phyloP scores from a whole-genome alignment of 2,113 vertebrate species.

The Perccottus glenii region DNA sequence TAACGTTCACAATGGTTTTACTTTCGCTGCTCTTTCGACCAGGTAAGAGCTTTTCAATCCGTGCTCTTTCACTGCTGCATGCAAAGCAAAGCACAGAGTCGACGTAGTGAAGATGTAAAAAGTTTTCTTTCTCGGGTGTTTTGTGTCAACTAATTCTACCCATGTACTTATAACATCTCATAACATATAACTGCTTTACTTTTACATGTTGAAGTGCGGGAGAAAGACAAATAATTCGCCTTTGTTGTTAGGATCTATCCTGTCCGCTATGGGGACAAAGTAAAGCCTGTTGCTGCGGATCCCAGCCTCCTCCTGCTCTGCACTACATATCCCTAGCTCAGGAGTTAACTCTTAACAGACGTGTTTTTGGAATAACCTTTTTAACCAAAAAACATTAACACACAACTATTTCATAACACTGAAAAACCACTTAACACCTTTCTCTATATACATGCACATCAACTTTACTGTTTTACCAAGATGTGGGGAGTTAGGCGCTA shows the following conservation, averaged over 20 bases:
- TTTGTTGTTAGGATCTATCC: slow-evolving; percentile 10
- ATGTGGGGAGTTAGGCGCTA: slow-evolving; percentile 31
- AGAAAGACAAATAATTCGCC: neutral
- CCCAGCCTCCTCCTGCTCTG: slow-evolving; percentile 20
- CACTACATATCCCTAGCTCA: slow-evolving; percentile 32
- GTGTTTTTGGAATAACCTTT: neutral
- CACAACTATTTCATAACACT: neutral
- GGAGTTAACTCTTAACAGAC: slow-evolving; percentile 27
- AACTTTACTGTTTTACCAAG: neutral
- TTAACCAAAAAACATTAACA: neutral
- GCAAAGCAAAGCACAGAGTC: slow-evolving; percentile 16
- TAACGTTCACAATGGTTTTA: slow-evolving; percentile 77
- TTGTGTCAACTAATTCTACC: neutral
- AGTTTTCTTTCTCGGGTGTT: slow-evolving; percentile 15
- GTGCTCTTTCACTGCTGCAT: slow-evolving; percentile 49
- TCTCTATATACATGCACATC: rapidly evolving
- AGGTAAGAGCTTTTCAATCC: slow-evolving; percentile 70
- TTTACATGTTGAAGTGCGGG: neutral
- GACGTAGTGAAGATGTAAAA: slow-evolving; percentile 18
- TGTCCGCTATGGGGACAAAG: slow-evolving; percentile 49
- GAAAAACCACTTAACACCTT: neutral
- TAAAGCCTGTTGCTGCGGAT: slow-evolving; percentile 29
- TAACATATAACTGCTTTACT: no score
- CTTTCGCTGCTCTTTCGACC: slow-evolving; percentile 79
- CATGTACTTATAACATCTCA: rapidly evolving